Evolutionary conservation across 2,797 vertebrate genomes (phyloP), one percentile per base, ranked within the genome.

Genomic region (Lagodon rhomboides): DNA sequence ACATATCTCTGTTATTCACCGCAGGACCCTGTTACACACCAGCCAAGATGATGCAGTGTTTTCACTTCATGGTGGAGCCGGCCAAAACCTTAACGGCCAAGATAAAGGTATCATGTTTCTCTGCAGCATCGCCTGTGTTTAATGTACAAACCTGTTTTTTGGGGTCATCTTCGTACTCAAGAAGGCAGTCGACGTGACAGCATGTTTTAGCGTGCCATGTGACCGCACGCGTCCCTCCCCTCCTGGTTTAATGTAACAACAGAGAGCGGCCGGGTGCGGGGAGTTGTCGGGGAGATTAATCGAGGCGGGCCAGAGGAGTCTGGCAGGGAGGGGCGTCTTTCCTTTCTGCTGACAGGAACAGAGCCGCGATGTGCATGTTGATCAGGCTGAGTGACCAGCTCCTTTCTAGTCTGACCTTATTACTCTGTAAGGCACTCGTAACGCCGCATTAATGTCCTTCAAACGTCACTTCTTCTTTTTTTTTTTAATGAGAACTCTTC

Each of bases 11-110:
- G 20, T 70, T 51, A 56, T 77, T 85, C 27, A 1, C 58, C 69
- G 49, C 11, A 91, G 89, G 69, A 70, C 38, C 59, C 69, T 2
- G 3, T 4, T 18, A 18, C 49, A 79, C 51, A 56, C 2, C 85
- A 64, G 83, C 56, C 90, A 95, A 75, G 80, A 96, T 96, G 95
- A 91, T 96, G 93, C 95, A 96, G 77, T 96, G 95, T 92, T 95
- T 96, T 81, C 95, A 96, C 85, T 96, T 96, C 88, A 92, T 96
- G 68, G 87, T 95, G 25, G 95, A 96, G 77, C 95, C 95, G 44
- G 94, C 93, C 86, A 96, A 96, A 85, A 93, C 91, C 74, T 59
- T 96, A 5, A 93, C 95, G 4, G 84, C 92, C 82, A 95, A 95
- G 85, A 89, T 96, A 60, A 96, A 96, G 95, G 95, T 96, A 86